Percentiles rank a stretch among this genome's conserved stretches.
Conservation (phyloP, 2,113 vertebrate genomes). For the Gambusia affinis region DNA sequence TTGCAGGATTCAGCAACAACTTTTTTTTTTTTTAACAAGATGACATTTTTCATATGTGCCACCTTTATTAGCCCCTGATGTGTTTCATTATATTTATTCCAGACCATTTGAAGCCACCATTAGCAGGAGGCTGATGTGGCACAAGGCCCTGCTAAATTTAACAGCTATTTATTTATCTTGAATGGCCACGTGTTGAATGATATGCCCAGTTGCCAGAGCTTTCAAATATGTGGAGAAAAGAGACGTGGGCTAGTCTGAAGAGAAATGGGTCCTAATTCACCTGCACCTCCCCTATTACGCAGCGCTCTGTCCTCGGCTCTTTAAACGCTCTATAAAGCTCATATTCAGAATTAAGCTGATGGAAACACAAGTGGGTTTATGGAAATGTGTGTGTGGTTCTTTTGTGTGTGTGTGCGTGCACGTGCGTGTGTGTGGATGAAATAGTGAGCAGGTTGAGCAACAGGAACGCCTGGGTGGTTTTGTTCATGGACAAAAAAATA, state of each 20-base stretch:
- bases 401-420: too few species aligned
- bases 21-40: slow-evolving; percentile 28
- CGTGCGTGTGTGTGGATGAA: background rate
- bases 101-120: slow-evolving; percentile 69
- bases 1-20: slow-evolving; percentile 55
- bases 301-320: slow-evolving; percentile 51
- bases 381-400: background rate
- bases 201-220: slow-evolving; percentile 39
- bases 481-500: background rate
- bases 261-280: slow-evolving; percentile 54
- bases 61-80: slow-evolving; percentile 70
- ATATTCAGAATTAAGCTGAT: slow-evolving; percentile 65
- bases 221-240: slow-evolving; percentile 26
- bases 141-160: slow-evolving; percentile 64
- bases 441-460: background rate
- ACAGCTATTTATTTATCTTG: slow-evolving; percentile 67
- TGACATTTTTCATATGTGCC: slow-evolving; percentile 66
- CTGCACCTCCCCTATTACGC: slow-evolving; percentile 55
- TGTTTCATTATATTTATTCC: slow-evolving; percentile 74
- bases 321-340: slow-evolving; percentile 71
- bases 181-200: slow-evolving; percentile 41
- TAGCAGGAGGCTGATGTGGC: slow-evolving; percentile 65
- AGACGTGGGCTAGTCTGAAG: slow-evolving; percentile 43
- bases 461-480: background rate
- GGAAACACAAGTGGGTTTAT: slow-evolving; percentile 28